Percentiles rank a stretch among this genome's conserved stretches.
These are phyloP conservation scores for Dyspetes luteomarginatus DNA, from an alignment of 2,888 invertebrate species.

Conservation along the genomic window DNA sequence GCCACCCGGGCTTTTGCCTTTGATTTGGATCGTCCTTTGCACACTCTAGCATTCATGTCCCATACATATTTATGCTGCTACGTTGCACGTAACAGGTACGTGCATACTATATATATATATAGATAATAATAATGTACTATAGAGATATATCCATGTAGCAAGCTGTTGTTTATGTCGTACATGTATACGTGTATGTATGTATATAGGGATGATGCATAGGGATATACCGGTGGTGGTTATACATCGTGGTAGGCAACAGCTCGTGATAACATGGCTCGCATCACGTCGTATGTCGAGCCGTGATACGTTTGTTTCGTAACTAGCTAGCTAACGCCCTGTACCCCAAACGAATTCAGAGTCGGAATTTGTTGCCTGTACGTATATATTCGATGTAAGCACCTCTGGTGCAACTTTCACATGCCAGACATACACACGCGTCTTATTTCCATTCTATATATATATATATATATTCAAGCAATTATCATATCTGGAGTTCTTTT, in stretches of 20 bases:
- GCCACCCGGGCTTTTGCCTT: slow-evolving; percentile 25
- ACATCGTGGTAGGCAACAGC: slow-evolving; percentile 28
- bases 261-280: slow-evolving; percentile 74
- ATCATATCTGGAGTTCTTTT: no score
- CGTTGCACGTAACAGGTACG: slow-evolving; percentile 75
- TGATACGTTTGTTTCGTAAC: slow-evolving; percentile 82
- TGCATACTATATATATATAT: slow-evolving; percentile 26
- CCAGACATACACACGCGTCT: slow-evolving; percentile 14
- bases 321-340: slow-evolving; percentile 73
- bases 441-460: not conserved
- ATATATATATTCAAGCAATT: slow-evolving; percentile 24
- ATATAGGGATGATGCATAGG: slow-evolving; percentile 18
- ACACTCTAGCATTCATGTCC: slow-evolving; percentile 81
- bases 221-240: slow-evolving; percentile 1
- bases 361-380: no score
- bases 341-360: no score
- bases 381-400: slow-evolving; percentile 61
- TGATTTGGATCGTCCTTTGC: slow-evolving; percentile 68
- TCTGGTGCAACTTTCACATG: slow-evolving; percentile 34
- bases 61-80: slow-evolving; percentile 81
- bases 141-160: slow-evolving; percentile 3
- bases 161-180: not conserved
- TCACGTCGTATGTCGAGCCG: slow-evolving; percentile 75
- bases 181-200: not conserved
- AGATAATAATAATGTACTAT: not conserved